phyloP scores from a whole-genome alignment of 2,888 invertebrate genomes.

The Amorpha juglandis region DNA sequence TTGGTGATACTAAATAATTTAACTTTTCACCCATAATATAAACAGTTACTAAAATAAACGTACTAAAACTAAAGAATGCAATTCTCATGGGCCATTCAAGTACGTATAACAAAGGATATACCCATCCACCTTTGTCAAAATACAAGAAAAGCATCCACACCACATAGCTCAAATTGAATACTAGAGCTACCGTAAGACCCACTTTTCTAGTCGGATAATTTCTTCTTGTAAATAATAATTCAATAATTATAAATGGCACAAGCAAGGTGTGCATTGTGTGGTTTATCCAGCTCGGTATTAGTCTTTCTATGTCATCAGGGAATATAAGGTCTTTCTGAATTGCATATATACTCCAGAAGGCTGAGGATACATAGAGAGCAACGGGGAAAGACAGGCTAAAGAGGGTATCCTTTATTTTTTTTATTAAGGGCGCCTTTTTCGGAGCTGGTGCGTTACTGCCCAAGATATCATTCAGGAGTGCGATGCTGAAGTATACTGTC shows the following conservation, averaged over 20 bases:
- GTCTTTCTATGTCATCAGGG: constrained; percentile 90
- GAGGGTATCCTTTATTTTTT: constrained; percentile 86
- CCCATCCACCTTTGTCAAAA: constrained; percentile 90
- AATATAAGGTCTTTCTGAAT: constrained; percentile 95
- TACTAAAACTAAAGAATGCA: constrained; percentile 86
- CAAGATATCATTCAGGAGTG: constrained; percentile 88
- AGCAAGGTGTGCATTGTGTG: constrained; percentile 94
- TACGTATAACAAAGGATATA: constrained; percentile 93
- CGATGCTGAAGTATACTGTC: constrained; percentile 89
- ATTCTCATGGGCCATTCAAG: constrained; percentile 87
- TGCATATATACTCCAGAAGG: constrained; percentile 93
- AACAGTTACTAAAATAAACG: constrained; percentile 82
- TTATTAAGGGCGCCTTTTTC: constrained; percentile 85
- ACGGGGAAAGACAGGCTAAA: constrained; percentile 89
- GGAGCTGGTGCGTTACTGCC: constrained; percentile 87
- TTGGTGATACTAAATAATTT: constrained; percentile 87
- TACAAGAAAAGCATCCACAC: constrained; percentile 89
- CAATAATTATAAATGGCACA: constrained; percentile 89
- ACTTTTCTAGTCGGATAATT: constrained; percentile 87
- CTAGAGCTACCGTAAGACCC: constrained; percentile 83
- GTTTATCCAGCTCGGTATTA: constrained; percentile 94
- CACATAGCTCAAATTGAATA: constrained; percentile 87
- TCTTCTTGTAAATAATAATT: constrained; percentile 88
- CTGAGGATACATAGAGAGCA: constrained; percentile 91
- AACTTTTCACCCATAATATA: constrained; percentile 90